Evolutionary conservation across 2,797 vertebrate genomes (phyloP).

Genomic region (Emys orbicularis): DNA sequence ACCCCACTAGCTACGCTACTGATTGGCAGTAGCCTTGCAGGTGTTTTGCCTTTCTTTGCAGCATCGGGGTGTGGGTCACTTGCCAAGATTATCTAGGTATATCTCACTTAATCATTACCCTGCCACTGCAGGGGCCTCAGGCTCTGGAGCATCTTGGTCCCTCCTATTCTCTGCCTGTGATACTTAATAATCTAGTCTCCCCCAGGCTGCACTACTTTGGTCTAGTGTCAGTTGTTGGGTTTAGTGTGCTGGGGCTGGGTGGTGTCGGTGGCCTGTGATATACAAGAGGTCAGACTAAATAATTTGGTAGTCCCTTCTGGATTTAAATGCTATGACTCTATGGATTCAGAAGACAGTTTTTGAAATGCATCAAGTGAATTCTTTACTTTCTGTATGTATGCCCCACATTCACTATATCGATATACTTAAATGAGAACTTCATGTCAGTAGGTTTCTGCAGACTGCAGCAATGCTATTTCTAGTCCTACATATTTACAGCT

Average conservation of each 20-base stretch:
- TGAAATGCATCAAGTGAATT: constrained; percentile 62
- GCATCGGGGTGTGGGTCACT: not conserved
- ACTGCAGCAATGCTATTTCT: constrained; percentile 62
- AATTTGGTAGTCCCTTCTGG: not conserved
- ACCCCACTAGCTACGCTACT: too few relatives aligned
- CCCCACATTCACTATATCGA: constrained; percentile 58
- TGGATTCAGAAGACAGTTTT: constrained; percentile 63
- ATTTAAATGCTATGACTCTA: not conserved
- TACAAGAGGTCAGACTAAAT: not conserved
- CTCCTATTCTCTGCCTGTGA: not conserved
- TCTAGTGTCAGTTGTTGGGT: not conserved
- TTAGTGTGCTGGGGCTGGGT: not conserved
- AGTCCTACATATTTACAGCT: constrained; percentile 48
- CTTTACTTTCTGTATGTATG: constrained; percentile 55
- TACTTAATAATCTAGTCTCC: not conserved
- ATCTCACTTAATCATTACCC: not conserved
- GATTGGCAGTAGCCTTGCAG: not conserved
- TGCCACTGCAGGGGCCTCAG: not conserved
- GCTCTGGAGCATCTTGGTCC: not conserved
- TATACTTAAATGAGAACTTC: constrained; percentile 64
- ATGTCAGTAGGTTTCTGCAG: constrained; percentile 63
- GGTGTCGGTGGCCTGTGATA: not conserved
- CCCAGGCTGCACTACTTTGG: not conserved
- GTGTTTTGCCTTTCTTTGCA: not conserved
- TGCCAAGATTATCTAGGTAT: not conserved